Evolutionary conservation across 1,140 invertebrate genomes (phyloP).

Genomic region (Rhopalosiphum padi): DNA sequence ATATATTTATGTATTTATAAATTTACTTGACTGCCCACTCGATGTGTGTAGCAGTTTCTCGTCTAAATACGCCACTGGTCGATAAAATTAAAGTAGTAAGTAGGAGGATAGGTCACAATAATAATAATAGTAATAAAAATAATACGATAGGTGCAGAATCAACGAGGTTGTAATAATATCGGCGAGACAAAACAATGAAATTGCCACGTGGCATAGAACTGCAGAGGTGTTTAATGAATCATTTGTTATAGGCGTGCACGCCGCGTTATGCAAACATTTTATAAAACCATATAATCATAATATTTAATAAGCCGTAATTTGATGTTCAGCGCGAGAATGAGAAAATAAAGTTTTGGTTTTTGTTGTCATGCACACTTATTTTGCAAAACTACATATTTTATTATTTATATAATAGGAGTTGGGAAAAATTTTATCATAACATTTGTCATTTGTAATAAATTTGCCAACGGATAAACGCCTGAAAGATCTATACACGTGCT

Average conservation of each 20-base stretch:
- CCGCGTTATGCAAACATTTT: not conserved
- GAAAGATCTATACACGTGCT: not conserved
- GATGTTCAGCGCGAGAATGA: not conserved
- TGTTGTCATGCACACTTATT: not conserved
- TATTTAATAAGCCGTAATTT: not conserved
- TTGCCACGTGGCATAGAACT: not conserved
- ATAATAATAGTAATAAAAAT: not conserved
- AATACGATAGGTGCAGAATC: not conserved
- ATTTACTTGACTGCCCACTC: not conserved
- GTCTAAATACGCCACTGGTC: slow-evolving; percentile 17
- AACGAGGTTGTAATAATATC: slow-evolving; percentile 6
- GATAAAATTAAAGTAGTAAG: slow-evolving; percentile 17
- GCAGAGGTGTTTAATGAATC: slow-evolving; percentile 36
- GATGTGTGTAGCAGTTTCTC: not conserved
- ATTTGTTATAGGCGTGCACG: not conserved
- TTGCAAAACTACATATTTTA: not conserved
- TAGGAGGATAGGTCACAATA: slow-evolving; percentile 8
- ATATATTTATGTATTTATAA: too few species aligned
- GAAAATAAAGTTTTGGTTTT: not conserved
- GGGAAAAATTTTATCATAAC: too few species aligned
- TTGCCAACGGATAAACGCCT: not conserved
- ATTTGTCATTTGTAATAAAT: not conserved
- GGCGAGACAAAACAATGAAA: slow-evolving; percentile 18
- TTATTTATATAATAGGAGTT: not conserved
- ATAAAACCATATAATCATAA: not conserved